Conservation (phyloP, 2,113 vertebrate genomes). For the Octodon degus region DNA sequence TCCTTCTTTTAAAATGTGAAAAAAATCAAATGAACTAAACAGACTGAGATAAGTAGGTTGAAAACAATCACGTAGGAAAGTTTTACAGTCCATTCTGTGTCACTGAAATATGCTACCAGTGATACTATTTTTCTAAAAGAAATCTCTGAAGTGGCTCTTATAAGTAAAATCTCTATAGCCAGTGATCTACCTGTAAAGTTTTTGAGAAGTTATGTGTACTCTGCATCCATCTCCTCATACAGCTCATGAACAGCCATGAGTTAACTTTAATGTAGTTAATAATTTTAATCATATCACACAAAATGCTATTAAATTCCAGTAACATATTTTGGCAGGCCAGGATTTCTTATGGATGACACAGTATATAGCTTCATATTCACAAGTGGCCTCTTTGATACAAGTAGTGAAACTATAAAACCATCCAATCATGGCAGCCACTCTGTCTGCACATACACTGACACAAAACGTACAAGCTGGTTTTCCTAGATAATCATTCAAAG, state of each 20-base stretch:
- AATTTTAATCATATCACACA: neutral
- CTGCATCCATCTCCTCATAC: neutral
- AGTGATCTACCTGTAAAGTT: neutral
- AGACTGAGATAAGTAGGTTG: neutral
- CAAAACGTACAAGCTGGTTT: no score
- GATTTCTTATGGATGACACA: neutral
- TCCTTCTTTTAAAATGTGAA: neutral
- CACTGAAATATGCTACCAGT: neutral
- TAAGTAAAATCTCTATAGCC: neutral
- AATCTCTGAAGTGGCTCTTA: neutral
- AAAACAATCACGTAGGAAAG: no score
- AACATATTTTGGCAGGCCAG: neutral
- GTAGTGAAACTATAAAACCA: no score
- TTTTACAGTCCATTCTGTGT: neutral
- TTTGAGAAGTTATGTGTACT: neutral
- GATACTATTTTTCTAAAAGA: neutral
- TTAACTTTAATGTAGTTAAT: neutral
- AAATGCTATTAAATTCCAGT: neutral
- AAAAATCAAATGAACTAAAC: neutral
- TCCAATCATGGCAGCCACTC: no score
- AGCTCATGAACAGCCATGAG: neutral
- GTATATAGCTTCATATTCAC: neutral
- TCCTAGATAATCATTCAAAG: no score
- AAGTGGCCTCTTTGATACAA: no score
- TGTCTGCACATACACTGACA: no score